Conservation (phyloP, 1,140 invertebrate genomes). For the Cydia splendana region DNA sequence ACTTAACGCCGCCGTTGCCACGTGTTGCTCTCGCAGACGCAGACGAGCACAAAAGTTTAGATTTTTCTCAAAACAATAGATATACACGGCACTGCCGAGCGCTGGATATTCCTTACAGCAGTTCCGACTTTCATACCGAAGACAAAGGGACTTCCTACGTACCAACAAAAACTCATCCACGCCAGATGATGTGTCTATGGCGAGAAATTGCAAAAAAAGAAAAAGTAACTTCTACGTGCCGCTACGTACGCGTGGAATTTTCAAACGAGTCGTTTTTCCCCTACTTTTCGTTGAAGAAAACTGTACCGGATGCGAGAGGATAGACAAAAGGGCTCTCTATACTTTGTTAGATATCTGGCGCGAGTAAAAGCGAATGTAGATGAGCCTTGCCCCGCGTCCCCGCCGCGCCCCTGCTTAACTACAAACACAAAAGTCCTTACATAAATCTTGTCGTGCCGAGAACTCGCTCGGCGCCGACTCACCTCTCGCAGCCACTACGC, state of each 20-base stretch:
- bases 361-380: constrained; percentile 77
- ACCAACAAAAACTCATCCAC: constrained; percentile 77
- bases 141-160: constrained; percentile 75
- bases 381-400: constrained; percentile 60
- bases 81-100: constrained; percentile 53
- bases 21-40: constrained; percentile 62
- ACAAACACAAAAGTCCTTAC: constrained; percentile 80
- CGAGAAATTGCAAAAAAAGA: constrained; percentile 74
- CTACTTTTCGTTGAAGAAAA: constrained; percentile 68
- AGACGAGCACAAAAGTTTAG: constrained; percentile 62
- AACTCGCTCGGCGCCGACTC: constrained; percentile 68
- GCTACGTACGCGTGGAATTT: constrained; percentile 64
- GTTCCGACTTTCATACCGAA: constrained; percentile 75
- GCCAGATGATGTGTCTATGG: constrained; percentile 78
- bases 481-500: constrained; percentile 67
- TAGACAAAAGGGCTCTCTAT: constrained; percentile 70
- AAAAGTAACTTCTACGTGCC: constrained; percentile 61
- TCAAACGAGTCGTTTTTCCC: constrained; percentile 72
- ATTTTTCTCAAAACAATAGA: constrained; percentile 75
- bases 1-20: constrained; percentile 61
- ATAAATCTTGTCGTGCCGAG: constrained; percentile 79
- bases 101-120: constrained; percentile 75
- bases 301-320: constrained; percentile 70
- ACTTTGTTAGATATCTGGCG: constrained; percentile 71
- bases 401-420: constrained; percentile 70